Percentiles rank a stretch among this genome's conserved stretches.
These are phyloP conservation scores for Polypterus senegalus DNA, from an alignment of 2,113 vertebrate genomes.

Conservation along the genomic window DNA sequence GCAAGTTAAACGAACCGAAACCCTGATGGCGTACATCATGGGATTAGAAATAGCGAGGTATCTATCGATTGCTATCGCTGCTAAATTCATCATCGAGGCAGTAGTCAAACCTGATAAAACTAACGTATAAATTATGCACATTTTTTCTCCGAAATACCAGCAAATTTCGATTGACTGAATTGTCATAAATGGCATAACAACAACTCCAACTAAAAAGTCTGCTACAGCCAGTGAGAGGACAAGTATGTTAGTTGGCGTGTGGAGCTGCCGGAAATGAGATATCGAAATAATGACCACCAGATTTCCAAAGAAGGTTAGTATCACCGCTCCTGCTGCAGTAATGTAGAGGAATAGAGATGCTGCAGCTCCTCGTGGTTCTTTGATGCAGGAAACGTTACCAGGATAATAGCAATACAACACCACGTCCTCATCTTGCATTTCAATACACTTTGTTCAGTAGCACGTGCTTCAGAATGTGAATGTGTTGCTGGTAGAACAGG, in stretches of 20 bases:
- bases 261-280: slow-evolving; percentile 9
- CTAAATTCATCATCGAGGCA: slow-evolving; percentile 7
- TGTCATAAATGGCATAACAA: not conserved
- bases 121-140: slow-evolving; percentile 8
- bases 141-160: slow-evolving; percentile 6
- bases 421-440: too few relatives aligned
- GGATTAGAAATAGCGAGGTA: slow-evolving; percentile 7
- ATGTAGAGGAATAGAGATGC: too few relatives aligned
- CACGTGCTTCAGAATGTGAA: too few relatives aligned
- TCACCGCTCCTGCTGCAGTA: too few relatives aligned
- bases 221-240: slow-evolving; percentile 10
- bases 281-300: slow-evolving; percentile 9
- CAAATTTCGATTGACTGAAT: slow-evolving; percentile 3
- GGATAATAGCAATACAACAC: too few relatives aligned
- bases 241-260: slow-evolving; percentile 11
- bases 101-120: slow-evolving; percentile 4
- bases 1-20: not conserved
- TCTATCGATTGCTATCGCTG: slow-evolving; percentile 6
- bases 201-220: slow-evolving; percentile 7
- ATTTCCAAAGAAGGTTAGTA: slow-evolving; percentile 6
- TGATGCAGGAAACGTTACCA: too few relatives aligned
- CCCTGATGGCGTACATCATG: slow-evolving; percentile 4
- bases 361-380: too few relatives aligned
- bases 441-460: too few relatives aligned
- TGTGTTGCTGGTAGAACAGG: too few relatives aligned